These are phyloP conservation scores for Episyrphus balteatus DNA, from an alignment of 1,140 invertebrate species.

Conservation along the genomic window DNA sequence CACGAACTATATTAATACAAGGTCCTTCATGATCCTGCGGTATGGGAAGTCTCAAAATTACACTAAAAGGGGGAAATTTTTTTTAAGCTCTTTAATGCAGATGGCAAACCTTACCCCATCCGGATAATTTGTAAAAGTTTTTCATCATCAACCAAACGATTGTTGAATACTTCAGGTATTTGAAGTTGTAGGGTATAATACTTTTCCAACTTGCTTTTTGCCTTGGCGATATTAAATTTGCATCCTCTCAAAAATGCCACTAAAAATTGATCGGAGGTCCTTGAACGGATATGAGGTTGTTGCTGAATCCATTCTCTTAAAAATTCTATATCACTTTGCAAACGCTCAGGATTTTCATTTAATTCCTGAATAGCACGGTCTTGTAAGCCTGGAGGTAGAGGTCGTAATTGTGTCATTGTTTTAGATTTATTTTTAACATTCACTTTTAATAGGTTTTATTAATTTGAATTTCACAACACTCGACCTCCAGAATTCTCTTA, in stretches of 20 bases:
- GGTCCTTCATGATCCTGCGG: background rate
- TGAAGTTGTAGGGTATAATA: background rate
- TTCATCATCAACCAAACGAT: background rate
- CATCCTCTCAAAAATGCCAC: conserved; percentile 46
- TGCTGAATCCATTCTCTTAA: conserved; percentile 48
- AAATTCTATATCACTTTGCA: conserved; percentile 39
- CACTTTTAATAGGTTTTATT: background rate
- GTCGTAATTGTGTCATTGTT: conserved; percentile 20
- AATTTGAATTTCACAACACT: background rate
- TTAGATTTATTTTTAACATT: background rate
- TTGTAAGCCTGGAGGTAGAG: conserved; percentile 31
- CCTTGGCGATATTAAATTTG: conserved; percentile 50
- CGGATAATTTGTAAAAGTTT: background rate
- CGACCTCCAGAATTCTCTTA: background rate
- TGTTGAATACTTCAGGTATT: background rate
- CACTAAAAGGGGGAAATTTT: background rate
- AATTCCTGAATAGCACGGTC: conserved; percentile 41
- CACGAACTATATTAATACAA: background rate
- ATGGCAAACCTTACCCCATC: background rate
- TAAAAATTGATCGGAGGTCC: conserved; percentile 43
- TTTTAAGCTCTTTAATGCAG: no score
- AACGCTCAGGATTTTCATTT: conserved; percentile 41
- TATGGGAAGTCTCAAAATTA: background rate
- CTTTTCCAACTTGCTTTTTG: conserved; percentile 47
- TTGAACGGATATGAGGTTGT: conserved; percentile 40